Evolutionary conservation across 2,888 invertebrate species (phyloP), one percentile per base, ranked within the genome.

Genomic region (Myopa testacea): DNA sequence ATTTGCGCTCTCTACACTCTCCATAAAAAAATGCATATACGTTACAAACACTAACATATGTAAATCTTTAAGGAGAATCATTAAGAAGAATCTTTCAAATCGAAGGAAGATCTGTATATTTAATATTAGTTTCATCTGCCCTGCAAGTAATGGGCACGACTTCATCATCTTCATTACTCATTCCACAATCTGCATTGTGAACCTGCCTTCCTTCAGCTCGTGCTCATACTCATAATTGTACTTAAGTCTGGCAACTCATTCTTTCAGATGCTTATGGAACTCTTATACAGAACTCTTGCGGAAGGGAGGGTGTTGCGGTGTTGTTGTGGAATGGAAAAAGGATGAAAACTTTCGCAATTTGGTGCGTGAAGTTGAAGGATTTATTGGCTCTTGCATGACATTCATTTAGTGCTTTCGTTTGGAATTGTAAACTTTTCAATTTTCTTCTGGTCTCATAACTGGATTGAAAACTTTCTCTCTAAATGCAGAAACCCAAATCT

Each of bases 371-470:
- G 26, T 69, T 69, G 26, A 69, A 50, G 50, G 69, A 19, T 69
- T 69, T 69, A n/a, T 69, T 40, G 50, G 19, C 19, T 52, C 26
- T 19, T 6, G 26, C 26, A 26, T 52, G 19, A 45, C 19, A 19
- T 52, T 45, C 52, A 52, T 19, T 68, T 58, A 65, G n/a, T 12
- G 38, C 38, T 75, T 75, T 19, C 67, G 40, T 38, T 38, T 58
- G 75, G 55, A 67, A 75, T 76, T 71, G 76, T 63, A 76, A 76
- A 76, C 62, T 76, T 76, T 70, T 38, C 38, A 70, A 65, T 52
- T 37, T 76, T 55, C 52, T 38, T 55, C 38, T 63, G 37, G 76
- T 76, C 67, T 63, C 63, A 71, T 71, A 68, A 70, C 63, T 75
- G 8, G 72, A 78, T 77, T 37, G 55, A 65, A 52, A 63, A 70